Conservation (phyloP, 2,113 vertebrate species). For the Cebus imitator region DNA sequence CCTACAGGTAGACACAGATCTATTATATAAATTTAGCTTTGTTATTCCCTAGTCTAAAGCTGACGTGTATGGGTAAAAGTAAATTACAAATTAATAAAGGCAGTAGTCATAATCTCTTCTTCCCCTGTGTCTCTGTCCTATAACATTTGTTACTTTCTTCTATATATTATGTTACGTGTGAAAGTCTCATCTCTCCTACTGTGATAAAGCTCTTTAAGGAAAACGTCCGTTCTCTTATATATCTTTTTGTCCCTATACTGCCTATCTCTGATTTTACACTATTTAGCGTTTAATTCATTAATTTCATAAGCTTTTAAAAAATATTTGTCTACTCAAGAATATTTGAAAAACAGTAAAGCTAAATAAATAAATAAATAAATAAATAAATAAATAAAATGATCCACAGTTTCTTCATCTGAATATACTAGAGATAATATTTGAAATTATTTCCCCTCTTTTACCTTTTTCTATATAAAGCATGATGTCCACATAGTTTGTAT, state of each 20-base stretch:
- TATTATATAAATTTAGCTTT: constrained; percentile 14
- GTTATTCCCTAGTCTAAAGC: background rate
- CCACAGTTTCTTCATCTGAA: background rate
- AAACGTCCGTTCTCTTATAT: background rate
- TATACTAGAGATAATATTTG: background rate
- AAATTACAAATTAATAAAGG: background rate
- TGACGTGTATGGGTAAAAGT: background rate
- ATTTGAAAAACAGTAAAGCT: background rate
- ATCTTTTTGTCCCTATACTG: background rate
- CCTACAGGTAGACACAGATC: background rate
- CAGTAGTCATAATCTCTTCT: background rate
- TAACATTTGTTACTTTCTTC: too few relatives aligned
- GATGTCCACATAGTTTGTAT: background rate
- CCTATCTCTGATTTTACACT: background rate
- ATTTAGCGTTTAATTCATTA: background rate
- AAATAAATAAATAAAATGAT: background rate
- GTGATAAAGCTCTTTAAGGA: background rate
- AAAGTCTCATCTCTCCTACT: background rate
- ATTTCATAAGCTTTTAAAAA: background rate
- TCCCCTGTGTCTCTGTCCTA: background rate
- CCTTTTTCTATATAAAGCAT: background rate
- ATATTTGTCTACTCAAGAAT: background rate
- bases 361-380: background rate
- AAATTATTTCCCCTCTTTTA: background rate
- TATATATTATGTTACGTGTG: background rate